Conservation (phyloP, 2,797 vertebrate genomes). For the Poecile montanus region DNA sequence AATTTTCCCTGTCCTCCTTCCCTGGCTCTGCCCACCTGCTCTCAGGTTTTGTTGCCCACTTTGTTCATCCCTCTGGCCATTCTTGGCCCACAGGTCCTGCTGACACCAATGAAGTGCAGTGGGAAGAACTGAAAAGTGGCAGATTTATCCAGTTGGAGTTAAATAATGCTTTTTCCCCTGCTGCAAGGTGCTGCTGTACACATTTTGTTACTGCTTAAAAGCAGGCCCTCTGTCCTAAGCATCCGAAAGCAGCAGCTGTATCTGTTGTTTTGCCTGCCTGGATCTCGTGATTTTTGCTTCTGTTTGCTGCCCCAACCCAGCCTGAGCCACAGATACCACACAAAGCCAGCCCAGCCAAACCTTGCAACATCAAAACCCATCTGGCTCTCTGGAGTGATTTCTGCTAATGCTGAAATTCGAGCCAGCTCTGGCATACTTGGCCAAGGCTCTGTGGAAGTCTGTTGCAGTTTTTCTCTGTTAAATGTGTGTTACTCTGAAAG, state of each 20-base stretch:
- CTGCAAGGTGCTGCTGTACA: not conserved
- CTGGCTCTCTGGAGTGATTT: not conserved
- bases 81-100: not conserved
- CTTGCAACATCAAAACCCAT: conserved; percentile 4
- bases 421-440: not conserved
- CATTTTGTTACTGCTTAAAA: not conserved
- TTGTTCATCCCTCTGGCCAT: not conserved
- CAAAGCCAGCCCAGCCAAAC: not conserved
- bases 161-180: not conserved
- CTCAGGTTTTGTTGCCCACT: not conserved
- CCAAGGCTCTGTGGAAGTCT: not conserved
- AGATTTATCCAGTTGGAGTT: not conserved
- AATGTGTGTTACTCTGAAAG: conserved; percentile 18
- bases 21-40: not conserved
- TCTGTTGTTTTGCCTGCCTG: not conserved
- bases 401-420: conserved; percentile 36
- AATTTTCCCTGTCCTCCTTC: not conserved
- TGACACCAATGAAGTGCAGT: not conserved
- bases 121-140: not conserved
- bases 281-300: not conserved
- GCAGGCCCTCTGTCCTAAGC: not conserved
- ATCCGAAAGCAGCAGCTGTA: not conserved
- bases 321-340: not conserved
- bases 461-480: not conserved
- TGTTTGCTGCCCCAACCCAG: not conserved